Conservation (phyloP, 2,888 invertebrate species). For the Patella pellucida region DNA sequence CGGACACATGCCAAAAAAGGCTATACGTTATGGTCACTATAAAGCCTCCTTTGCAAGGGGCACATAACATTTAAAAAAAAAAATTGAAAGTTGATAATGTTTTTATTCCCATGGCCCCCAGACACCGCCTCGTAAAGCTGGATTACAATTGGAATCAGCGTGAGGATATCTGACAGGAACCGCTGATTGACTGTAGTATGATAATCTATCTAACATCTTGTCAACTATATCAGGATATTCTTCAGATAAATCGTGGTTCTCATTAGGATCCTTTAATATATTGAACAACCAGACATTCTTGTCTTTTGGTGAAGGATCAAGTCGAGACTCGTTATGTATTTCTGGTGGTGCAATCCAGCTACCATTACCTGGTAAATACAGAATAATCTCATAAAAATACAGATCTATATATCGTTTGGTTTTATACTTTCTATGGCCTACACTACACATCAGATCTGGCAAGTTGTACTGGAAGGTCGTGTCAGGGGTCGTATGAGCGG, state of each 20-base stretch:
- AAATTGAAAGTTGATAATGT: neutral
- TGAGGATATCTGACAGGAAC: constrained; percentile 62
- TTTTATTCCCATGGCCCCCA: constrained; percentile 66
- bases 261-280: constrained; percentile 61
- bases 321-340: neutral
- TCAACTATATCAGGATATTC: constrained; percentile 49
- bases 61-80: neutral
- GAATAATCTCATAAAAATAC: neutral
- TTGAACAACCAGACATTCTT: constrained; percentile 68
- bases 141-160: constrained; percentile 55
- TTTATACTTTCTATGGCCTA: too few species aligned
- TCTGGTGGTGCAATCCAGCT: constrained; percentile 13
- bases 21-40: neutral
- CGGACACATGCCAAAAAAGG: neutral
- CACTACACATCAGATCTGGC: too few species aligned
- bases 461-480: too few species aligned
- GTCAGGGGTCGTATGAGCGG: too few species aligned
- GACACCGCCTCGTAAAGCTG: constrained; percentile 57
- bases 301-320: neutral
- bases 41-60: neutral
- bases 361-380: constrained; percentile 11
- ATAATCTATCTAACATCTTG: constrained; percentile 51
- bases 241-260: constrained; percentile 56
- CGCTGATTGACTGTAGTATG: constrained; percentile 57
- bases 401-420: too few species aligned